Conservation (phyloP, 53 echinoderm and acorn worm genomes). For the Pentamera pediparva region DNA sequence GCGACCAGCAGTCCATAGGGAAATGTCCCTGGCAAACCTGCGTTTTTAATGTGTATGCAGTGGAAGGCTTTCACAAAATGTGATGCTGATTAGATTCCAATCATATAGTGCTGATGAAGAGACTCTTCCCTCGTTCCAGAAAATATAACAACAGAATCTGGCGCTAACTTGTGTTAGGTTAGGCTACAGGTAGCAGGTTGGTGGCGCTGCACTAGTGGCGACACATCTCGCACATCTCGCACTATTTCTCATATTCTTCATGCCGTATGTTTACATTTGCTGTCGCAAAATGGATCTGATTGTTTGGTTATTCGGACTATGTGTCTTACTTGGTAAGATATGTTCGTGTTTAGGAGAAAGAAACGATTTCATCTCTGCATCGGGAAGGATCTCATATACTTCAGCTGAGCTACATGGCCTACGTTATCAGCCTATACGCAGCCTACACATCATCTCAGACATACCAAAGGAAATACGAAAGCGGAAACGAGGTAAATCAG, state of each 20-base stretch:
- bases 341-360: background rate
- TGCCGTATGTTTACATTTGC: background rate
- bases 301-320: background rate
- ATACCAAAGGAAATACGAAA: conserved; percentile 1
- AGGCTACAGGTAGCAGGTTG: too few relatives aligned
- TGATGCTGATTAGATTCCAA: too few relatives aligned
- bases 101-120: too few relatives aligned
- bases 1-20: too few relatives aligned
- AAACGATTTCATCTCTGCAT: background rate
- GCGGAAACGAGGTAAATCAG: conserved; percentile 13
- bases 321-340: background rate
- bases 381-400: background rate
- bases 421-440: conserved; percentile 4
- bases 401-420: background rate
- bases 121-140: too few relatives aligned
- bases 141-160: too few relatives aligned
- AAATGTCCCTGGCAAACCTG: too few relatives aligned
- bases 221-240: background rate
- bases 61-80: too few relatives aligned
- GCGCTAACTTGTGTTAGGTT: too few relatives aligned
- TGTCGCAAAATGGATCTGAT: background rate
- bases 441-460: background rate
- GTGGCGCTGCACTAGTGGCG: conserved; percentile 15
- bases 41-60: too few relatives aligned
- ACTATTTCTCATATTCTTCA: background rate